Evolutionary conservation across 2,888 invertebrate genomes (phyloP), one percentile per base, ranked within the genome.

Genomic region (Cancer borealis): DNA sequence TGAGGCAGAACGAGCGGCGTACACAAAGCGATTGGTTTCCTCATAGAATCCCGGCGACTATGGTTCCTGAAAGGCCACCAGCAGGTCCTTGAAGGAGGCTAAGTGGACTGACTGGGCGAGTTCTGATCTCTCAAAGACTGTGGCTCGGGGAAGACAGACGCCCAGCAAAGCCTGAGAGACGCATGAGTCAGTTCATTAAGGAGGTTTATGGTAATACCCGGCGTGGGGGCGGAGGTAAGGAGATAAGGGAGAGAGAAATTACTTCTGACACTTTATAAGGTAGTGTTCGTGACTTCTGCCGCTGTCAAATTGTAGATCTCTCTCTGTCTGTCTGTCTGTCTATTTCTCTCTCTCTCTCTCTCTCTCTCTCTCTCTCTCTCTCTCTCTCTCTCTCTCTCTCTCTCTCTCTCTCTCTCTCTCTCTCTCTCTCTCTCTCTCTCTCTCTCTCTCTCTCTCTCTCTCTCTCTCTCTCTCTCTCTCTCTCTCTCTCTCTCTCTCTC

Each of bases 121-220:
- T n/a, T 84, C 39, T 30, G 84, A 84, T 84, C 84, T 3, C 30
- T 17, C 30, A 12, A 14, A 39, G 84, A 84, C 84, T 39, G 84
- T n/a, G 26, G 84, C 84, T 84, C 14, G 3, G 39, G 8, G 84
- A 14, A 39, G 84, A 84, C 84, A 39, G 30, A 30, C 84, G 84
- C 84, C 84, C 39, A 39, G 39, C 8, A 39, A 84, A 84, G 84
- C 39, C 84, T 39, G 39, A 84, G 84, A 39, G 84, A 84, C 30
- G 84, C 84, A 39, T 84, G 84, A 84, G 84, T 84, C 84, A 89
- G 47, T 47, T 91, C 73, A 66, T 91, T 91, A 91, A 73, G 91
- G 30, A 45, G 73, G 66, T 91, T 91, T 91, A 91, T 91, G 91
- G 91, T 91, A 91, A 91, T 91, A 73, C 91, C 91, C 46, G 91